phyloP scores from a whole-genome alignment of 2,888 invertebrate genomes.

The Dynastes grantii region DNA sequence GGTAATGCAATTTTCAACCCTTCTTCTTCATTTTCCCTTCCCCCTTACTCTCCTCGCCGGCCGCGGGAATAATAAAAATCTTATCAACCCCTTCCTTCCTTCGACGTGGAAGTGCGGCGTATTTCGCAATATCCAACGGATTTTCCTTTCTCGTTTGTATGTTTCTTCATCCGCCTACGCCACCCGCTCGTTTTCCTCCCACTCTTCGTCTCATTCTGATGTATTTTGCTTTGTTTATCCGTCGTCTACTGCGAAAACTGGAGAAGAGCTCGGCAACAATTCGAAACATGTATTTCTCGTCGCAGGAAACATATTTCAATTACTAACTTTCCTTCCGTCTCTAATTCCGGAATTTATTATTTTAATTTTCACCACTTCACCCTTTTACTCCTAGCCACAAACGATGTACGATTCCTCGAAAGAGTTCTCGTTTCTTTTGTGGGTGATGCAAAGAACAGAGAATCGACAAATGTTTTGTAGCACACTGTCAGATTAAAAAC shows the following conservation, averaged over 20 bases:
- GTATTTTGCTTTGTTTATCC: not conserved
- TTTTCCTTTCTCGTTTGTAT: not conserved
- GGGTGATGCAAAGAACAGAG: no score
- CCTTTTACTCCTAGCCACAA: not conserved
- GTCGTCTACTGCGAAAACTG: not conserved
- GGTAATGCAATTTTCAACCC: conserved; percentile 21
- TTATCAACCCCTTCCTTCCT: not conserved
- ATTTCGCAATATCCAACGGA: conserved; percentile 8
- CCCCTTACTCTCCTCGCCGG: not conserved
- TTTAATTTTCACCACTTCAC: conserved; percentile 20
- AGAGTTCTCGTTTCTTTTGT: no score
- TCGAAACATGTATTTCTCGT: conserved; percentile 2
- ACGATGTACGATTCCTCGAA: not conserved
- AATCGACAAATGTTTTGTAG: no score
- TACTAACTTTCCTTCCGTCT: conserved; percentile 16
- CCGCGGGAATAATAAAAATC: not conserved
- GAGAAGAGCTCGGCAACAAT: conserved; percentile 6
- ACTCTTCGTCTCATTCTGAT: not conserved
- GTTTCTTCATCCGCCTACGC: conserved; percentile 5
- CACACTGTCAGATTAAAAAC: no score
- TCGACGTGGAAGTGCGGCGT: not conserved
- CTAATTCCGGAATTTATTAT: conserved; percentile 35
- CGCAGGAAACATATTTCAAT: conserved; percentile 28
- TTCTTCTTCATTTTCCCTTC: not conserved
- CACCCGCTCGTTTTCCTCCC: not conserved